Percentiles rank a stretch among this genome's conserved stretches.
Conservation (phyloP, 2,888 invertebrate genomes). For the Leptopilina syphax region DNA sequence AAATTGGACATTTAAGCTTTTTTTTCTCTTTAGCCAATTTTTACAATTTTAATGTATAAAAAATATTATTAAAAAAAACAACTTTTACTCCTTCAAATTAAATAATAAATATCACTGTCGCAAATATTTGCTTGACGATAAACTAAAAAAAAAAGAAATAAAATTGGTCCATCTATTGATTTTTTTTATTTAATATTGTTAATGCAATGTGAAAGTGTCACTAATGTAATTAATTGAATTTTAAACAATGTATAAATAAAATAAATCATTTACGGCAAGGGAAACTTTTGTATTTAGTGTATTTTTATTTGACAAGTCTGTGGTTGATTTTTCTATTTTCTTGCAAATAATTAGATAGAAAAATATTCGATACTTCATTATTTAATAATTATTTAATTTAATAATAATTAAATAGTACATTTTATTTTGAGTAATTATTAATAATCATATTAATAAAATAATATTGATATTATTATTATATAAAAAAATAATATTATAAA, state of each 20-base stretch:
- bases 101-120: neutral
- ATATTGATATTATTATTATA: no score
- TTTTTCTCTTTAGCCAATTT: conserved; percentile 18
- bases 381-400: no score
- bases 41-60: neutral
- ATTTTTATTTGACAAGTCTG: neutral
- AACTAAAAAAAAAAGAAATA: no score
- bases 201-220: conserved; percentile 57
- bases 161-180: conserved; percentile 54
- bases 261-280: conserved; percentile 53
- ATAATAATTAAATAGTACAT: no score
- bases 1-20: neutral
- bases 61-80: neutral
- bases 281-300: conserved; percentile 5
- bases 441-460: no score
- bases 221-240: conserved; percentile 61
- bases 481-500: no score
- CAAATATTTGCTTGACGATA: neutral
- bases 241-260: conserved; percentile 66
- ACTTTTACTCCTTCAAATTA: neutral
- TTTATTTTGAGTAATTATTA: no score
- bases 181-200: conserved; percentile 59
- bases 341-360: no score
- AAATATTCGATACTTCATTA: no score
- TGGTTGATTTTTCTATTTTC: no score